Conservation (phyloP, 1,140 invertebrate species). For the Drosophila sproati region DNA sequence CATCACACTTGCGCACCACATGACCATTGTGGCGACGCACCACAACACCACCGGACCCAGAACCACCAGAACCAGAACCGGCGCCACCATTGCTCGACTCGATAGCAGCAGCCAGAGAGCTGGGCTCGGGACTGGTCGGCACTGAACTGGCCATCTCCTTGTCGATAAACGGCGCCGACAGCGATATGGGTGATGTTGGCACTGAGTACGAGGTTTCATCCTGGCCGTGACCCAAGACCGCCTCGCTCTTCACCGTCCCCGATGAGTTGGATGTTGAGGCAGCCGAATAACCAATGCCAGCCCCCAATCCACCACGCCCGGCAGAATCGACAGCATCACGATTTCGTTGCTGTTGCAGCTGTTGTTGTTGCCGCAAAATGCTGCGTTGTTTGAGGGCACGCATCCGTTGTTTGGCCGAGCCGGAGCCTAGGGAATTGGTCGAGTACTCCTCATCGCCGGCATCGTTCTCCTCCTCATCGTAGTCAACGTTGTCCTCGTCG, state of each 20-base stretch:
- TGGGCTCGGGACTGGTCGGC: constrained; percentile 91
- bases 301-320: constrained; percentile 3
- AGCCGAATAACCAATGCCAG: constrained; percentile 37
- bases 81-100: constrained; percentile 75
- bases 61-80: constrained; percentile 50
- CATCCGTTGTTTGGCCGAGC: constrained; percentile 71
- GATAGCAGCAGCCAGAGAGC: constrained; percentile 85
- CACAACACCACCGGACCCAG: constrained; percentile 77
- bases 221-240: constrained; percentile 41
- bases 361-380: constrained; percentile 35
- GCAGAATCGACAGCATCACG: constrained; percentile 71
- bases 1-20: constrained; percentile 81
- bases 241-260: constrained; percentile 77
- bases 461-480: constrained; percentile 75
- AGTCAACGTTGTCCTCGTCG: constrained; percentile 55
- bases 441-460: constrained; percentile 81
- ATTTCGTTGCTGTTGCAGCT: constrained; percentile 54
- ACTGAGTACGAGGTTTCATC: constrained; percentile 84
- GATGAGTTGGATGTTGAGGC: constrained; percentile 73
- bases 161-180: constrained; percentile 79
- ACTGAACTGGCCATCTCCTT: constrained; percentile 88
- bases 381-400: constrained; percentile 74
- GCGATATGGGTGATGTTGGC: constrained; percentile 81
- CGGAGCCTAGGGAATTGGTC: constrained; percentile 69
- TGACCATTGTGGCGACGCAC: constrained; percentile 76